Evolutionary conservation across 2,797 vertebrate genomes (phyloP), one percentile per base, ranked within the genome.

Genomic region (Gallirallus australis): DNA sequence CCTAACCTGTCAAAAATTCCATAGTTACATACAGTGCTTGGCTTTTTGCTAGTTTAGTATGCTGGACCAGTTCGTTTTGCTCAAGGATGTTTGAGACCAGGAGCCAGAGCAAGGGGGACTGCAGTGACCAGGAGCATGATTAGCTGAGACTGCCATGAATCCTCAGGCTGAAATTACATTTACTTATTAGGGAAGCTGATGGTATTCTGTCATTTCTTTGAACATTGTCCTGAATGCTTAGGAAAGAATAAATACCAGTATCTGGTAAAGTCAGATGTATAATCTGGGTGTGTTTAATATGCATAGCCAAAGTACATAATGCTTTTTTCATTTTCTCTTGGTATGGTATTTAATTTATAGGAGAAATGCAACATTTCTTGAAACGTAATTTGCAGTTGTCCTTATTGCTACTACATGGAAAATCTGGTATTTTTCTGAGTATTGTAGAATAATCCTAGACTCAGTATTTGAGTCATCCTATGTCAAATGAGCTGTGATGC

Each of bases 401-500:
- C 23, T n/a, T 61, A 31, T 85, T 77, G n/a, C 13, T 90, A 11
- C 28, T 53, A 9, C 47, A 59, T 53, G 31, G 40, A 83, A 87
- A 85, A 90, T 71, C 16, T 88, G 54, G 3, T 68, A 5, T 47
- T 84, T 92, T 86, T 63, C 31, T 48, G 7, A 69, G n/a, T 71
- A 50, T 47, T 82, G 37, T 56, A 59, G 82, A 86, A 57, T 88
- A 88, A 73, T 85, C 12, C 27, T 64, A 14, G 82, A 54, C 33
- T 69, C 2, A 7, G 0, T 89, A 39, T 70, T 95, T 82, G 57
- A 92, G 61, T 92, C 48, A 71, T 78, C 40, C 71, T 68, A 10
- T 95, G 82, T 85, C 57, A 75, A 92, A 92, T 69, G 52, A 83
- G 33, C 84, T 91, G 61, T 69, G 54, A 76, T 3, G 7, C 61